These are phyloP conservation scores for Perognathus longimembris DNA, from an alignment of 2,113 vertebrate genomes.

Conservation along the genomic window DNA sequence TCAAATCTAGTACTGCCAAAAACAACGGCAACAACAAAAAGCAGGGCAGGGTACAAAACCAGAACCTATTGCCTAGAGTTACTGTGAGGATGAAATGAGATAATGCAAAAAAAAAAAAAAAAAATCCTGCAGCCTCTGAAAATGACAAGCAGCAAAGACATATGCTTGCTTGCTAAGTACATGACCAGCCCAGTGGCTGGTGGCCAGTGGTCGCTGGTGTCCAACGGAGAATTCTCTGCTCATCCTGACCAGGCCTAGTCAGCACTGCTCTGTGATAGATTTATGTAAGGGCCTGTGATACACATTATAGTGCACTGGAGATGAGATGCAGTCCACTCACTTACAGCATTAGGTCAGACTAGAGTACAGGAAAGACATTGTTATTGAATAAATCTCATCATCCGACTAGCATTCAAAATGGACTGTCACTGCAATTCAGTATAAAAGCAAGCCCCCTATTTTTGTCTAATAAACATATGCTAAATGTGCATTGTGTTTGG, in stretches of 20 bases:
- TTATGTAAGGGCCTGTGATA: not conserved
- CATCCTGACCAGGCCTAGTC: not conserved
- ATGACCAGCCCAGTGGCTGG: no score
- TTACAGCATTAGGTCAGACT: constrained; percentile 73
- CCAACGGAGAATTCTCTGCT: not conserved
- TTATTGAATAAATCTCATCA: constrained; percentile 78
- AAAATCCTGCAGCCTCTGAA: not conserved
- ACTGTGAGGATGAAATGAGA: not conserved
- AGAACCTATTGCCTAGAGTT: not conserved
- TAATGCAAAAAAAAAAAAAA: not conserved
- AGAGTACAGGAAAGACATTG: constrained; percentile 68
- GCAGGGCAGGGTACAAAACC: not conserved
- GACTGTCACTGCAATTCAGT: constrained; percentile 61
- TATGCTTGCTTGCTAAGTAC: no score
- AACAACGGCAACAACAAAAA: no score
- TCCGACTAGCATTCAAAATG: constrained; percentile 71
- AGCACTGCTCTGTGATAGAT: constrained; percentile 45
- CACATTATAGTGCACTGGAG: constrained; percentile 51
- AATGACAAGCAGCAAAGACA: not conserved
- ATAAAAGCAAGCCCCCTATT: constrained; percentile 37
- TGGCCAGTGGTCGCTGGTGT: not conserved
- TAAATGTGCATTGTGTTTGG: not conserved
- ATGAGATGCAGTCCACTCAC: constrained; percentile 56
- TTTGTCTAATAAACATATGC: constrained; percentile 19
- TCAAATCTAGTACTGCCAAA: no score